Conservation (phyloP, 2,113 vertebrate species). For the Sphyrna mokarran region DNA sequence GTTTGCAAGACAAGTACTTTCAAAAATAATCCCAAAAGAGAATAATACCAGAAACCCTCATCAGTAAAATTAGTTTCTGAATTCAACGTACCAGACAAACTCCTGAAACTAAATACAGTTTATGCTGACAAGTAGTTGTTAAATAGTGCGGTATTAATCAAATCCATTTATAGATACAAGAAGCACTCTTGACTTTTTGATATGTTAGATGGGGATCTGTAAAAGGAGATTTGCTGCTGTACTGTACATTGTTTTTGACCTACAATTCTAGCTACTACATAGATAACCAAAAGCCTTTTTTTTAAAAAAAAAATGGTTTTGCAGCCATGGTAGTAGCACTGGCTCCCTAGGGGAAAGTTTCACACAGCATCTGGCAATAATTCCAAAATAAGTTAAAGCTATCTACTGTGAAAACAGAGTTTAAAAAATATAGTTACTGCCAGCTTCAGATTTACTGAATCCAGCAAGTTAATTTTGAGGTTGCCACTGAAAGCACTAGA, state of each 20-base stretch:
- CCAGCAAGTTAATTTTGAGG: background rate
- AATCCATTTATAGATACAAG: background rate
- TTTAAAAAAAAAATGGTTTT: background rate
- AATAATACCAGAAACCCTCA: background rate
- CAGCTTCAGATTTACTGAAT: background rate
- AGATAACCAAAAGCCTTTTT: background rate
- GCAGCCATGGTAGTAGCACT: background rate
- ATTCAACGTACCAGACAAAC: background rate
- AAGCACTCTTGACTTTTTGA: background rate
- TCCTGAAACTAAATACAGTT: background rate
- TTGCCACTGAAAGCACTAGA: background rate
- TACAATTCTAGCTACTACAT: background rate
- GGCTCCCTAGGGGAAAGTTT: background rate
- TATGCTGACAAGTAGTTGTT: background rate
- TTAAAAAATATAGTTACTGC: background rate
- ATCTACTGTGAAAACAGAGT: background rate
- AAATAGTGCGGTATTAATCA: background rate
- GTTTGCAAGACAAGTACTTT: background rate
- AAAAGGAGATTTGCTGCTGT: background rate
- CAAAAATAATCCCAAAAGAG: background rate
- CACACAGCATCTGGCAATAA: background rate
- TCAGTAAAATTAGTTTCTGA: background rate
- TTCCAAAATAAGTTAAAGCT: background rate
- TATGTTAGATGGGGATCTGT: background rate
- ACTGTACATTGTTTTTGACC: background rate